Evolutionary conservation across 2,888 invertebrate genomes (phyloP), one percentile per base, ranked within the genome.

Genomic region (Ellobium chinense): DNA sequence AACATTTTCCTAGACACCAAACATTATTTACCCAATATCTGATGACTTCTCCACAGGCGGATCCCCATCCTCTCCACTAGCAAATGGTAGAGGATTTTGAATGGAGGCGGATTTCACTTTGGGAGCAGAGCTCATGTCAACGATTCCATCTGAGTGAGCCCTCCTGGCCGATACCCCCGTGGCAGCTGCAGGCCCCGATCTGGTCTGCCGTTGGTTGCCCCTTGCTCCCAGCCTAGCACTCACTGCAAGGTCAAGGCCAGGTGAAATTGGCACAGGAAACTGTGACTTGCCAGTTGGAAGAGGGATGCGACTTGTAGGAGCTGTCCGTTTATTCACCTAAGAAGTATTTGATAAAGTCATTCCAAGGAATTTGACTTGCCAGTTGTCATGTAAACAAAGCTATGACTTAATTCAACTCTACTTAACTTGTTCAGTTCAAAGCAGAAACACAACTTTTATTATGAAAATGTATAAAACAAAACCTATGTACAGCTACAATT

Each of bases 261-360:
- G 80, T 18, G 78, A 63, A 5, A 84, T 83, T 5, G 83, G 83
- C 63, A 88, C 83, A 34, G 87, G 87, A 34, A 89, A 81, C 65
- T 86, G 85, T 56, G 89, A 87, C 5, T 82, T 84, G 63, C 87
- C 87, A 56, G 89, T 88, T 24, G 88, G 87, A 7, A 90, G 82
- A 9, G 90, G 89, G 56, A 90, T 89, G 62, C 88, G 87, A 78
- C 88, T 88, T 14, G 84, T 83, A 9, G 88, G 87, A 18, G 86
- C 85, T 29, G 84, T 34, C 69, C 87, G 86, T 79, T 86, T 88
- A 14, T 87, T 78, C 14, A 88, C 82, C 73, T 85, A 76, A 34
- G 85, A 74, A n/a, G n/a, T n/a, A n/a, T n/a, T n/a, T n/a, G n/a
- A n/a, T n/a, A n/a, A n/a, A n/a, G n/a, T n/a, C n/a, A n/a, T n/a